Evolutionary conservation across 2,797 vertebrate species (phyloP), one percentile per base, ranked within the genome.

Genomic region (Centroberyx gerrardi): DNA sequence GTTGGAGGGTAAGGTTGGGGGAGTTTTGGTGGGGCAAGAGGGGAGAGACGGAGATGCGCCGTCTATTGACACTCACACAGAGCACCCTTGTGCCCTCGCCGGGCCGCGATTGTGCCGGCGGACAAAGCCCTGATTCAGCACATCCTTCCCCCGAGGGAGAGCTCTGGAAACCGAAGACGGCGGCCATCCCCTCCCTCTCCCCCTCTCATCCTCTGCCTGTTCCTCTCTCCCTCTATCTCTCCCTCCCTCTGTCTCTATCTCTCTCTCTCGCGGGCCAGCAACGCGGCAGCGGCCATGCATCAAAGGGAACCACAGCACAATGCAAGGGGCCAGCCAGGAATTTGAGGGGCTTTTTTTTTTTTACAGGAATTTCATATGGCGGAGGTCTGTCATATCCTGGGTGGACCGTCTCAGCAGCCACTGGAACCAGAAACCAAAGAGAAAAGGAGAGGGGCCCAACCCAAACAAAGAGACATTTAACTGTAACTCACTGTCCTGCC

Each of bases 51-150:
- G 84, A 90, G 92, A 93, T 94, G 91, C 89, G 85, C 92, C 84
- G 90, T 92, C 91, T 89, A 90, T 92, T 94, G 93, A 93, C 88
- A 87, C 86, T 85, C 82, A 87, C 89, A 96, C 94, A 96, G 94
- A 94, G 94, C 91, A 74, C 94, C 95, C 94, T 96, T 96, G 95
- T 96, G 92, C 93, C 94, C 93, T 93, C 86, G 88, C 91, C 62
- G 87, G 92, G 90, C 86, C 83, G 78, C 80, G 90, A 95, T 94
- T 94, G 92, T 95, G 93, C 92, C 88, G 77, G 80, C 52, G 89
- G 93, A 96, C 95, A 96, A 96, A 96, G 95, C 90, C 83, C 87
- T 94, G 94, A 96, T 96, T 96, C 95, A 96, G 95, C 92, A 93
- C 91, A 92, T 95, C 93, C 89, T 91, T 93, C 91, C 92, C 94